Percentiles rank a stretch among this genome's conserved stretches.
These are phyloP conservation scores for Nestor notabilis DNA, from an alignment of 2,113 vertebrate species.

Conservation along the genomic window DNA sequence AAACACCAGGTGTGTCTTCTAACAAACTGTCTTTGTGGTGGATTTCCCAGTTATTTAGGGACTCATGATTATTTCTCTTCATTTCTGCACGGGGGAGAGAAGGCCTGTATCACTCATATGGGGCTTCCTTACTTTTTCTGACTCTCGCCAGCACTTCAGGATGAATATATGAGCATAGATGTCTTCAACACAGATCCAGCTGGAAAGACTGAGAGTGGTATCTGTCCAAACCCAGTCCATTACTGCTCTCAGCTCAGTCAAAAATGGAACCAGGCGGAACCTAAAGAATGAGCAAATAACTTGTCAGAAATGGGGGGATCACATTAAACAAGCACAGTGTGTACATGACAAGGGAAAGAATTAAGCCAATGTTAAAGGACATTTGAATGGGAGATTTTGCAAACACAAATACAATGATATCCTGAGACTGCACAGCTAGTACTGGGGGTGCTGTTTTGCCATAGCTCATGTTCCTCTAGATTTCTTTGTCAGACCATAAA, in stretches of 20 bases:
- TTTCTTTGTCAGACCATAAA: neutral
- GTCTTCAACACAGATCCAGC: conserved; percentile 99
- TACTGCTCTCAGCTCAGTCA: conserved; percentile 95
- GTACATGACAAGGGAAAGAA: neutral
- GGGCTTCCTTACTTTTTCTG: conserved; percentile 87
- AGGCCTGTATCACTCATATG: neutral
- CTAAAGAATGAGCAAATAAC: conserved; percentile 70
- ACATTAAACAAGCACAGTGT: neutral
- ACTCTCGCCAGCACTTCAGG: conserved; percentile 97
- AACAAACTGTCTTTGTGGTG: neutral
- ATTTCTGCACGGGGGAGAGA: neutral
- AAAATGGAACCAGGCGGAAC: conserved; percentile 94
- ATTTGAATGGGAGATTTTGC: neutral
- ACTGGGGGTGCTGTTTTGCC: neutral
- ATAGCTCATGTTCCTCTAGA: neutral
- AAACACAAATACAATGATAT: neutral
- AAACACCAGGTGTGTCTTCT: neutral
- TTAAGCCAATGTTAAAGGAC: neutral
- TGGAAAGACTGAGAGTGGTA: conserved; percentile 95
- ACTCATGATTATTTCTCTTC: neutral
- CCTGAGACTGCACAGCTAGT: neutral
- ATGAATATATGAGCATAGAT: conserved; percentile 99
- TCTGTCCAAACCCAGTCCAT: conserved; percentile 99
- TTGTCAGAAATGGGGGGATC: neutral
- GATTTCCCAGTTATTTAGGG: neutral